Evolutionary conservation across 2,888 invertebrate genomes (phyloP).

Genomic region (Pandemis corylana): DNA sequence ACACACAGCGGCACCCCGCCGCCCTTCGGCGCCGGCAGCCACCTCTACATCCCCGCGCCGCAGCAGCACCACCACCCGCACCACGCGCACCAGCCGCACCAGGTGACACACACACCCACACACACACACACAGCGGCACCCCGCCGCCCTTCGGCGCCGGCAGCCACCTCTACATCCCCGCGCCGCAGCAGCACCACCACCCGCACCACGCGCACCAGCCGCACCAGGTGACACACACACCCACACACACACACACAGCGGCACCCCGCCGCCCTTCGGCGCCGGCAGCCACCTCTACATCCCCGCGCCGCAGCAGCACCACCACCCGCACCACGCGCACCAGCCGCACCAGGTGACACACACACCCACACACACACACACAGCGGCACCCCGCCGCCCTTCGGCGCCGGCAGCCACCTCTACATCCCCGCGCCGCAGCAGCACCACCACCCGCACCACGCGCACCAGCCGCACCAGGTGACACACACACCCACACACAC

Average conservation of each 20-base stretch:
- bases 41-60: slow-evolving; percentile 90
- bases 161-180: slow-evolving; percentile 90
- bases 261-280: slow-evolving; percentile 95
- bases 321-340: slow-evolving; percentile 80
- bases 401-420: slow-evolving; percentile 88
- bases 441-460: slow-evolving; percentile 81
- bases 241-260: slow-evolving; percentile 88
- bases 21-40: slow-evolving; percentile 90
- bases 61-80: slow-evolving; percentile 83
- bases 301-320: slow-evolving; percentile 85
- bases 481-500: slow-evolving; percentile 26
- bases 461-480: slow-evolving; percentile 77
- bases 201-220: slow-evolving; percentile 69
- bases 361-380: slow-evolving; percentile 76
- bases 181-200: slow-evolving; percentile 85
- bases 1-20: slow-evolving; percentile 97
- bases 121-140: slow-evolving; percentile 92
- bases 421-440: slow-evolving; percentile 88
- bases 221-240: slow-evolving; percentile 64
- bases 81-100: slow-evolving; percentile 79
- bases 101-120: slow-evolving; percentile 33
- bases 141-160: slow-evolving; percentile 94
- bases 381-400: slow-evolving; percentile 96
- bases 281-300: slow-evolving; percentile 89
- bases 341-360: slow-evolving; percentile 72